These are phyloP conservation scores for Drosophila trapezifrons DNA, from an alignment of 1,140 invertebrate species.

Conservation along the genomic window DNA sequence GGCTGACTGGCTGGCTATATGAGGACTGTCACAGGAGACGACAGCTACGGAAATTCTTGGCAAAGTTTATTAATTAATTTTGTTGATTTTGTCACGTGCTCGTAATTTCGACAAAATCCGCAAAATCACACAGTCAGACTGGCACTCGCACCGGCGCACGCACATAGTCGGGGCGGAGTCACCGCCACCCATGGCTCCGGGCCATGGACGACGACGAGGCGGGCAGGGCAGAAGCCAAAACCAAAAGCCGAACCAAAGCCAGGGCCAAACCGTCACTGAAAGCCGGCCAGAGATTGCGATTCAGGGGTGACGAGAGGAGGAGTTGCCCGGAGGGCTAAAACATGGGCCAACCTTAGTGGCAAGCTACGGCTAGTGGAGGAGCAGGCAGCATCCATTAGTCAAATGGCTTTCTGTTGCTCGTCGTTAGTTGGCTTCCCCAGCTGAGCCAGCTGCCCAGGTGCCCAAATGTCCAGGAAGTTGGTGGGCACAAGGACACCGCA, in stretches of 20 bases:
- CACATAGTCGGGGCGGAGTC: conserved; percentile 1
- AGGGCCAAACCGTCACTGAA: conserved; percentile 66
- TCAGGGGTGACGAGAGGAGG: conserved; percentile 4
- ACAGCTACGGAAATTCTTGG: conserved; percentile 73
- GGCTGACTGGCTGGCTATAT: conserved; percentile 58
- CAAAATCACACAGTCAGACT: conserved; percentile 68
- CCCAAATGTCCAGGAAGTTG: conserved; percentile 46
- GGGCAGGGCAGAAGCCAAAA: conserved; percentile 33
- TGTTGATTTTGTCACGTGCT: conserved; percentile 82
- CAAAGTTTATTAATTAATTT: conserved; percentile 83
- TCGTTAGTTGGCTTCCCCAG: conserved; percentile 52
- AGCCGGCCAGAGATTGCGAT: conserved; percentile 53
- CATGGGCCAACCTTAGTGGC: conserved; percentile 8
- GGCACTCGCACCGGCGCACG: conserved; percentile 22
- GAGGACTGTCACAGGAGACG: conserved; percentile 74
- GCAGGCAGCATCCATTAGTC: conserved; percentile 72
- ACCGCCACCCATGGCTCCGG: conserved; percentile 25
- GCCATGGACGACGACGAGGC: background rate
- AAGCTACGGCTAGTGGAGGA: conserved; percentile 2
- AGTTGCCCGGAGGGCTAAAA: background rate
- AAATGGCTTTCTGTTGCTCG: conserved; percentile 69
- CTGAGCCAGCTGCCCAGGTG: conserved; percentile 35
- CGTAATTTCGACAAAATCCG: conserved; percentile 73
- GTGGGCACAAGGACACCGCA: conserved; percentile 1
- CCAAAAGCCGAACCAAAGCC: conserved; percentile 66